Base-by-base conservation (phyloP, 2,113 vertebrate species). In the Hylia prasina region DNA sequence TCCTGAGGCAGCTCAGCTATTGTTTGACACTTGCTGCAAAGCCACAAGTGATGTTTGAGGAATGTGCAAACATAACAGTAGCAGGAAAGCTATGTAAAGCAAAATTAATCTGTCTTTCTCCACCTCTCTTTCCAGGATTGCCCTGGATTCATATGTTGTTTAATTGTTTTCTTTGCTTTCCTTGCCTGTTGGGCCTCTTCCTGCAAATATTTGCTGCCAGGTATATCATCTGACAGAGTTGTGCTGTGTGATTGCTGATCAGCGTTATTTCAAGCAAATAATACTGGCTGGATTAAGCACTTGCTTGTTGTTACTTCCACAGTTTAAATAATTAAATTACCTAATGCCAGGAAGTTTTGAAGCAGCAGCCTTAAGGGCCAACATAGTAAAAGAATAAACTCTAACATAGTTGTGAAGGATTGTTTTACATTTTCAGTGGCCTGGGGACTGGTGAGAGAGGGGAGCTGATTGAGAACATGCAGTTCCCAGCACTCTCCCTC, bases 51-150 rank as follows among this genome's bases (percentile, higher is more conserved):
- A 97, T 96, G 92, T 77, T 45, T 93, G 92, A 96, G 93, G 96
- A 96, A 96, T 96, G 94, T 94, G 96, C 76, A 95, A 95, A 97
- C 94, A 95, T 89, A 95, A 96, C 93, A 94, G 94, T 90, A 92
- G 92, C 90, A 90, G 82, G 60, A 90, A 92, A 95, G 87, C 90
- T 96, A 94, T 83, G 93, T 91, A 96, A 95, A 96, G 96, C 82
- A 94, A 93, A 89, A 96, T 95, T 88, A 94, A 94, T 96, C 66
- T 79, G 84, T 85, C 93, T 96, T 97, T 97, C 96, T 95, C 91
- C 94, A 93, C 85, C 65, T 94, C 92, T 71, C 63, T 93, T 60
- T 90, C 80, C 85, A 95, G 66, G 76, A 63, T 81, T 90, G 80
- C 65, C 60, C 90, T 64, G 73, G 76, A 75, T 93, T 87, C 39